Percentiles rank a stretch among this genome's conserved stretches.
Conservation (phyloP, 2,113 vertebrate species). For the Lontra canadensis region DNA sequence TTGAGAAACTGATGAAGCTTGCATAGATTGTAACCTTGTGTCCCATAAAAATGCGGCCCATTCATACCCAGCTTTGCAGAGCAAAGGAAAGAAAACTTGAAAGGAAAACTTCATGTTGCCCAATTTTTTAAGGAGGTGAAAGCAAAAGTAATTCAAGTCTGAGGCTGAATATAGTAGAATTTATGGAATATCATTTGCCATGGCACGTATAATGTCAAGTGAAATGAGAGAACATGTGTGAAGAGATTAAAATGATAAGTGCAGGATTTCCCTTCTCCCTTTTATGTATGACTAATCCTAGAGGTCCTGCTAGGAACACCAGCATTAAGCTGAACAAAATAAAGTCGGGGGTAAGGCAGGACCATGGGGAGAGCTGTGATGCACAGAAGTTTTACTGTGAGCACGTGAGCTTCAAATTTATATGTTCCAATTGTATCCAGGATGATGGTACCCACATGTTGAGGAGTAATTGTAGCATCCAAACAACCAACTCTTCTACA, state of each 20-base stretch:
- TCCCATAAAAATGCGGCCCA: conserved; percentile 19
- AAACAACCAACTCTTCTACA: not conserved
- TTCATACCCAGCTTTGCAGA: not conserved
- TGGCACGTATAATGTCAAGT: not conserved
- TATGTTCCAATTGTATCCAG: not conserved
- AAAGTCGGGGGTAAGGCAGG: not conserved
- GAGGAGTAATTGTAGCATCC: not conserved
- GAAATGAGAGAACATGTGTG: conserved; percentile 32
- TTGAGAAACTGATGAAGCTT: conserved; percentile 65
- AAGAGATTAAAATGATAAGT: conserved; percentile 31
- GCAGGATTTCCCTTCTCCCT: not conserved
- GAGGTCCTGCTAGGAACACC: not conserved
- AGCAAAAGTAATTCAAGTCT: not conserved
- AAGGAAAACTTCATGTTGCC: not conserved
- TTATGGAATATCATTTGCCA: not conserved
- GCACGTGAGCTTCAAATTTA: not conserved
- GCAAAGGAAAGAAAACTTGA: conserved; percentile 14
- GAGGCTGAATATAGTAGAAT: not conserved
- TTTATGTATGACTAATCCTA: not conserved
- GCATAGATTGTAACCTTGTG: not conserved
- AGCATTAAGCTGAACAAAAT: not conserved
- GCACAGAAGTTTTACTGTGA: not conserved
- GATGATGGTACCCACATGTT: not conserved
- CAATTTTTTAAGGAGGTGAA: not conserved
- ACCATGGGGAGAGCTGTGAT: not conserved